Evolutionary conservation across 2,113 vertebrate species (phyloP).

Genomic region (Ailuropoda melanoleuca): DNA sequence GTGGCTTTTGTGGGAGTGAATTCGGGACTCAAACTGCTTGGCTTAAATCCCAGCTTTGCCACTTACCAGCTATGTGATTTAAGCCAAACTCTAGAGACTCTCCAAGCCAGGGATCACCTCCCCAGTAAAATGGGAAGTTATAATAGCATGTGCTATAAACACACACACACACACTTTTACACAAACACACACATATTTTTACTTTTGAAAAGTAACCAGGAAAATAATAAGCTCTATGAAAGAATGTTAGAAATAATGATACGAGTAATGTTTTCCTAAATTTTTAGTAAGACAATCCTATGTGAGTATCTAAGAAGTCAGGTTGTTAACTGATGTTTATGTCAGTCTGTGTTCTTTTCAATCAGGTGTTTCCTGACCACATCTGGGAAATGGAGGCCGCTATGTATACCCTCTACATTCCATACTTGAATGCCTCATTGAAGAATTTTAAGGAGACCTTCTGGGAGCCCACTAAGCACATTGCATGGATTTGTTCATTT

Average conservation of each 20-base stretch:
- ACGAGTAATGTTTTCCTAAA: background rate
- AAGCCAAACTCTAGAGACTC: background rate
- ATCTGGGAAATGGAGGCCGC: background rate
- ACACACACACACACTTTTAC: background rate
- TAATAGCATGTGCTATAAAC: background rate
- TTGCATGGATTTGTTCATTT: background rate
- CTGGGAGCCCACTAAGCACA: background rate
- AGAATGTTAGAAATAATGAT: background rate
- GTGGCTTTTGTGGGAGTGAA: background rate
- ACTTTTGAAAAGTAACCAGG: background rate
- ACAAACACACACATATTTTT: background rate
- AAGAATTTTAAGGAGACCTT: slow-evolving; percentile 57
- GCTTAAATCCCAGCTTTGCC: background rate
- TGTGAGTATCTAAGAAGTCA: background rate
- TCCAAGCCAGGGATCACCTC: background rate
- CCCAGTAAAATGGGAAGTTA: background rate
- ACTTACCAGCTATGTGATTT: background rate
- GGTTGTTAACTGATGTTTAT: background rate
- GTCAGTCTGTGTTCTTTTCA: background rate
- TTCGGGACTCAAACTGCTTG: background rate
- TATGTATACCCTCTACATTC: background rate
- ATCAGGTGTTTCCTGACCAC: background rate
- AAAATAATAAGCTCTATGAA: background rate
- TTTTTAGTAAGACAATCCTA: background rate
- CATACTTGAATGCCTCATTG: background rate